A percentile compares a stretch with the other conserved stretches of the same genome.
phyloP scores from a whole-genome alignment of 2,113 vertebrate genomes.

The Amblyornis subalaris region DNA sequence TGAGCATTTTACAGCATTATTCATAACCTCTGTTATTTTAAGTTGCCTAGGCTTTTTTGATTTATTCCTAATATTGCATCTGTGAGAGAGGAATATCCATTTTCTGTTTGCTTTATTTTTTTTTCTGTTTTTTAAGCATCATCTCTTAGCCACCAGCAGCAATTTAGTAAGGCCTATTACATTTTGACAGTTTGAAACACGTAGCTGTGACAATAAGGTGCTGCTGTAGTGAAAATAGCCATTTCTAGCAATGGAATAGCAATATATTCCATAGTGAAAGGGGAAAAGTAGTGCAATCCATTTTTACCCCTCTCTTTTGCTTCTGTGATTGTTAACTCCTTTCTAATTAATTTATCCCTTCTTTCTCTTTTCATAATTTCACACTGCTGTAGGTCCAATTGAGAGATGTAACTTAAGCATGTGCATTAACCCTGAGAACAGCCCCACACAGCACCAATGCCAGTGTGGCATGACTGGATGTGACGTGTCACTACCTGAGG shows the following conservation, averaged over 20 bases:
- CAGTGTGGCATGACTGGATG: neutral
- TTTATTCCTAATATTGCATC: neutral
- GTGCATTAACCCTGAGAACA: neutral
- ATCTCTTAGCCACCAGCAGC: neutral
- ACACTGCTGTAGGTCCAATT: neutral
- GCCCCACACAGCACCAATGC: fast-evolving
- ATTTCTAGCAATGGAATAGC: neutral
- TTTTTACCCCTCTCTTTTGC: neutral
- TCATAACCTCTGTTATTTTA: neutral
- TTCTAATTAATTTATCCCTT: neutral
- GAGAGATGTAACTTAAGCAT: neutral
- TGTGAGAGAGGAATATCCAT: neutral
- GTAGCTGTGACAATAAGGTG: neutral
- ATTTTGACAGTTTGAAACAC: neutral
- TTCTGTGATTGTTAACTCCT: neutral
- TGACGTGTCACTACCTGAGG: neutral
- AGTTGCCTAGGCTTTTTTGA: neutral
- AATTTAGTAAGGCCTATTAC: neutral
- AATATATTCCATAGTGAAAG: neutral
- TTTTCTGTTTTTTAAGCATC: neutral
- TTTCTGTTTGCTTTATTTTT: neutral
- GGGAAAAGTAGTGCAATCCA: neutral
- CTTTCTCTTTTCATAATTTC: neutral
- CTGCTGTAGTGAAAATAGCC: neutral
- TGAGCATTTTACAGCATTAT: neutral